These are phyloP conservation scores for Lepidochrysops patricia DNA, from an alignment of 2,888 invertebrate species.

Conservation along the genomic window DNA sequence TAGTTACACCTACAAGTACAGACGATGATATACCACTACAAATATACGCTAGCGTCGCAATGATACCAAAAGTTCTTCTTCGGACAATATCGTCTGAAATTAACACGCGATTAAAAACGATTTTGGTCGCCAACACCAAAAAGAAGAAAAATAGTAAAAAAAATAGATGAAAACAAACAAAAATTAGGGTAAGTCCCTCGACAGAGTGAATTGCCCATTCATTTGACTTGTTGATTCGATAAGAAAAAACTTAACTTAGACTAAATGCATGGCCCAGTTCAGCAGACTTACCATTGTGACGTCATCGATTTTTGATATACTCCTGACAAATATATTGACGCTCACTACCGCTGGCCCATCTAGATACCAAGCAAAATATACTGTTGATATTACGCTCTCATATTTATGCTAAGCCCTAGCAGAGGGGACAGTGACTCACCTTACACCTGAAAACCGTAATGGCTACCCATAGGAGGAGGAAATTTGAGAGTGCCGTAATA, in stretches of 20 bases:
- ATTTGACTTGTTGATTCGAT: conserved; percentile 61
- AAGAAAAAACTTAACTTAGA: conserved; percentile 47
- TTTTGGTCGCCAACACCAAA: conserved; percentile 73
- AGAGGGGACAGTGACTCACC: conserved; percentile 39
- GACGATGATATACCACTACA: conserved; percentile 5
- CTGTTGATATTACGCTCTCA: conserved; percentile 45
- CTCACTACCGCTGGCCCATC: conserved; percentile 96
- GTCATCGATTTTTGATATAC: conserved; percentile 99
- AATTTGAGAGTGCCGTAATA: conserved; percentile 30
- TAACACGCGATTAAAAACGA: conserved; percentile 59
- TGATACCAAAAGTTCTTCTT: conserved; percentile 12
- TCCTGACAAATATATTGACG: conserved; percentile 98
- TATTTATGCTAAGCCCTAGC: conserved; percentile 47
- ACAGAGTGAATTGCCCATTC: conserved; percentile 67
- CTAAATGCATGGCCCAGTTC: conserved; percentile 56
- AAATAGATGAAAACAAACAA: conserved; percentile 31
- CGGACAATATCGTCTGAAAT: conserved; percentile 16
- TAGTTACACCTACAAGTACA: conserved; percentile 6
- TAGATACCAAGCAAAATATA: conserved; percentile 73
- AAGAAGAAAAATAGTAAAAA: conserved; percentile 46
- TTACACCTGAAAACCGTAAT: conserved; percentile 39
- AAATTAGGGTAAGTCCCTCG: conserved; percentile 63
- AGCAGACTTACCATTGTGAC: conserved; percentile 96
- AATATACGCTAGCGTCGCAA: conserved; percentile 7
- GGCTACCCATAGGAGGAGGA: conserved; percentile 18